Evolutionary conservation across 2,113 vertebrate genomes (phyloP).

Genomic region (Bothrops jararaca): DNA sequence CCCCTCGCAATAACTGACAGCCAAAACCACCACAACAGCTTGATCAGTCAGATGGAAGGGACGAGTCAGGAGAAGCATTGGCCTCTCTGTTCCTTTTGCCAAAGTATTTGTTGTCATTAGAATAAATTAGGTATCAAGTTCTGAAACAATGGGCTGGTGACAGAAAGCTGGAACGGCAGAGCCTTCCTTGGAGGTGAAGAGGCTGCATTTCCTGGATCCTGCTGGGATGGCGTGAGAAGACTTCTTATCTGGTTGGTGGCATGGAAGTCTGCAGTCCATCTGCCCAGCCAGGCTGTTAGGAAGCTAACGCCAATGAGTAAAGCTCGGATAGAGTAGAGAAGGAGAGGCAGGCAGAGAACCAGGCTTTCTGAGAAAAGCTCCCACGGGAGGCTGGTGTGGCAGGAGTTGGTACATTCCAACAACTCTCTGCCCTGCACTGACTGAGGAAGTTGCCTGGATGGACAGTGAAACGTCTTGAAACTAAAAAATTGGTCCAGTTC

Average conservation of each 20-base stretch:
- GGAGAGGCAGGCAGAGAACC: background rate
- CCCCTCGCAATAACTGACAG: background rate
- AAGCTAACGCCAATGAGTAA: slow-evolving; percentile 30
- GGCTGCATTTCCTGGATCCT: slow-evolving; percentile 23
- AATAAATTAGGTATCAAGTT: slow-evolving; percentile 60
- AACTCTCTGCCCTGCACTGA: background rate
- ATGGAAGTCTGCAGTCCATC: slow-evolving; percentile 47
- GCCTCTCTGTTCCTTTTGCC: slow-evolving; percentile 36
- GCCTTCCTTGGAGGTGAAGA: slow-evolving; percentile 44
- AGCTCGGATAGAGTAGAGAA: background rate
- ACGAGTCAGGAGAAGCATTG: background rate
- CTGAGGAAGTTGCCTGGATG: background rate
- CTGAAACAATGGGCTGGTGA: slow-evolving; percentile 62
- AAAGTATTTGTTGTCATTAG: slow-evolving; percentile 65
- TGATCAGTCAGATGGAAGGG: slow-evolving; percentile 46
- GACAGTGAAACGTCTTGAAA: background rate
- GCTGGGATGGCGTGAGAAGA: slow-evolving; percentile 3
- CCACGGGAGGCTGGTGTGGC: too few relatives aligned
- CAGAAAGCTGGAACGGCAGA: slow-evolving; percentile 65
- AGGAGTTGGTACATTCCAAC: background rate
- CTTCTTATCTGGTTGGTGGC: slow-evolving; percentile 17
- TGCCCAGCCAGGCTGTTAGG: background rate
- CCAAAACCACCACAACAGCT: slow-evolving; percentile 24
- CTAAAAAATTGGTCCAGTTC: background rate
- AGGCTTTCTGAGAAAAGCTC: background rate